These are phyloP conservation scores for Monochamus alternatus DNA, from an alignment of 2,888 invertebrate genomes.

Conservation along the genomic window DNA sequence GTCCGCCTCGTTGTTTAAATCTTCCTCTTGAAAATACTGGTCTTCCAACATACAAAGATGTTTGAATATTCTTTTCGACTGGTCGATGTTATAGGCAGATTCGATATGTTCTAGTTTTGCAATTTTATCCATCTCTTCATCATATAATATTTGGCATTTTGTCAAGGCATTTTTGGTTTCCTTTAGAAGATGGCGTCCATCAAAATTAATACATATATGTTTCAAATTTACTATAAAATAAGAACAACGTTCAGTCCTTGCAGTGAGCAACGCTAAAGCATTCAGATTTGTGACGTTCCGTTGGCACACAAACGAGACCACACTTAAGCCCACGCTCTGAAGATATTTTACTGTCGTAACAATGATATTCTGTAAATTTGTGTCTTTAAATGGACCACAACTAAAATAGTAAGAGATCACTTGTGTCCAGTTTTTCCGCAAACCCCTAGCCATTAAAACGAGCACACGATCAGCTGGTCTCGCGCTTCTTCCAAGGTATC, in stretches of 20 bases:
- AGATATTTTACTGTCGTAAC: not conserved
- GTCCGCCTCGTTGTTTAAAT: not conserved
- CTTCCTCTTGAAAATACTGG: not conserved
- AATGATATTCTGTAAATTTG: not conserved
- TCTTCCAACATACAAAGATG: not conserved
- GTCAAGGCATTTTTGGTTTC: not conserved
- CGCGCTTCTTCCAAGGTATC: not conserved
- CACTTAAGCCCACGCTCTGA: not conserved
- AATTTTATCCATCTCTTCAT: not conserved
- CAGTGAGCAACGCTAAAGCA: not conserved
- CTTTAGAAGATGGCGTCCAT: not conserved
- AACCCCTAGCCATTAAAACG: not conserved
- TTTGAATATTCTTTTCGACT: not conserved
- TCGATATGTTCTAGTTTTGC: not conserved
- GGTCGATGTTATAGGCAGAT: not conserved
- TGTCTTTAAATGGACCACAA: not conserved
- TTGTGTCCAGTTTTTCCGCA: constrained; percentile 6
- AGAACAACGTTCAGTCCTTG: not conserved
- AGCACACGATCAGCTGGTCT: not conserved
- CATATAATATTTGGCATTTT: not conserved
- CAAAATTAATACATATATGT: not conserved
- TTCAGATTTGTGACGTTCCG: not conserved
- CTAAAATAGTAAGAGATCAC: not conserved
- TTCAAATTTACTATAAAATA: not conserved
- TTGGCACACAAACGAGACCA: not conserved